Evolutionary conservation across 2,797 vertebrate genomes (phyloP).

Genomic region (Gadopsis bispinosus): DNA sequence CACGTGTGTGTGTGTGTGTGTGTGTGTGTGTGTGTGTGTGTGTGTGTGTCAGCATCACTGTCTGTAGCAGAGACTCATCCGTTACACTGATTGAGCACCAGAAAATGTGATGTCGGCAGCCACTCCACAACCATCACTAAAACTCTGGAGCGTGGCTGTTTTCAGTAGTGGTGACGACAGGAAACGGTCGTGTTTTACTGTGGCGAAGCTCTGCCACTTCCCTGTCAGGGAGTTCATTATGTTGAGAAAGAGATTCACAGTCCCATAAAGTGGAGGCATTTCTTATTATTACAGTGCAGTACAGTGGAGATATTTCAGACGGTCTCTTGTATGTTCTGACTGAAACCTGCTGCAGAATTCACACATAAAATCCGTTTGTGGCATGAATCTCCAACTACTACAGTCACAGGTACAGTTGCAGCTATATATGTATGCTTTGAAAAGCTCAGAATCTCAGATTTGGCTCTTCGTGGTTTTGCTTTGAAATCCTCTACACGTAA

Average conservation of each 20-base stretch:
- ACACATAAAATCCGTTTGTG: conserved; percentile 27
- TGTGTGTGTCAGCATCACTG: conserved; percentile 23
- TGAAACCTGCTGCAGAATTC: conserved; percentile 35
- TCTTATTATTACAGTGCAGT: conserved; percentile 25
- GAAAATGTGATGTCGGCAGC: conserved; percentile 50
- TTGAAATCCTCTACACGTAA: conserved; percentile 35
- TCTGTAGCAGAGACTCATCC: conserved; percentile 40
- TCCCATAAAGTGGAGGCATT: conserved; percentile 46
- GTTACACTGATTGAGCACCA: conserved; percentile 59
- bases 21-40: conserved; percentile 12
- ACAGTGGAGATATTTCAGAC: conserved; percentile 33
- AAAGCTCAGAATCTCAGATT: conserved; percentile 26
- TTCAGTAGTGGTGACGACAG: conserved; percentile 45
- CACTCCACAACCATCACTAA: conserved; percentile 29
- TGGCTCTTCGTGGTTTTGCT: conserved; percentile 2
- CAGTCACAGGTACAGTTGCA: conserved; percentile 23
- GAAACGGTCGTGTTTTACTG: conserved; percentile 57
- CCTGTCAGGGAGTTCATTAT: conserved; percentile 66
- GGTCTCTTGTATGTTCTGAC: conserved; percentile 17
- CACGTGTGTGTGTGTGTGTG: background rate
- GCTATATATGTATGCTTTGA: conserved; percentile 24
- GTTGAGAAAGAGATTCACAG: conserved; percentile 56
- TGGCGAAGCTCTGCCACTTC: conserved; percentile 31
- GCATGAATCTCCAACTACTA: conserved; percentile 30
- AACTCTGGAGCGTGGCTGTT: conserved; percentile 36